Evolutionary conservation across 2,113 vertebrate species (phyloP), one percentile per base, ranked within the genome.

Genomic region (Carlito syrichta): DNA sequence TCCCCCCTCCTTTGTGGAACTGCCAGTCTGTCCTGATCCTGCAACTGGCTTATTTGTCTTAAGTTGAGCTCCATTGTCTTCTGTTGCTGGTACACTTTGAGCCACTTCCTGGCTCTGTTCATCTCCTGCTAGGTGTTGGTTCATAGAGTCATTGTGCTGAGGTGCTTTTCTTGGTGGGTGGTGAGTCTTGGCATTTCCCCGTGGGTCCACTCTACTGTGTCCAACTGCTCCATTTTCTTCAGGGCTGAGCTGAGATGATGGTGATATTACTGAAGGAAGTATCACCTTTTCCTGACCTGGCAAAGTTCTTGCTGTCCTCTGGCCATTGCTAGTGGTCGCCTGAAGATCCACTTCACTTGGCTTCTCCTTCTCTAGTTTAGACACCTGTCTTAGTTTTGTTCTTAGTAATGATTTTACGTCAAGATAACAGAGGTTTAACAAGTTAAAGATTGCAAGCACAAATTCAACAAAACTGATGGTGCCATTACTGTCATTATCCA

Each of bases 381-480:
- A 66, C 12, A n/a, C 60, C 48, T 89, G 50, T 66, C 62, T 91
- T 73, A 71, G n/a, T 86, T 95, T 89, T 76, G 45, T 78, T 92
- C 69, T 88, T 76, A 94, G 48, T 81, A 91, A 63, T 52, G 86
- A 89, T 4, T 81, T 48, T 40, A 77, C 81, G 23, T 96, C 97
- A 83, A 54, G 69, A 85, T 93, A 76, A 86, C 78, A 89, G 66
- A 89, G 11, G 14, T 96, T 94, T 63, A 96, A 25, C 73, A 97
- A 43, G 56, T 71, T 95, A 78, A 97, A 97, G 68, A 96, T 60
- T 58, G 82, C 40, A 92, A 97, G 91, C 40, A 97, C 11, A 81
- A 97, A 98, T 66, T 97, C 95, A 30, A 95, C 86, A 93, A 98
- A 97, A 87, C 58, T 79, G 91, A 97, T 96, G 45, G 73, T 54